A percentile compares a stretch with the other conserved stretches of the same genome.
Conservation (phyloP, 2,888 invertebrate genomes). For the Prosapia bicincta region DNA sequence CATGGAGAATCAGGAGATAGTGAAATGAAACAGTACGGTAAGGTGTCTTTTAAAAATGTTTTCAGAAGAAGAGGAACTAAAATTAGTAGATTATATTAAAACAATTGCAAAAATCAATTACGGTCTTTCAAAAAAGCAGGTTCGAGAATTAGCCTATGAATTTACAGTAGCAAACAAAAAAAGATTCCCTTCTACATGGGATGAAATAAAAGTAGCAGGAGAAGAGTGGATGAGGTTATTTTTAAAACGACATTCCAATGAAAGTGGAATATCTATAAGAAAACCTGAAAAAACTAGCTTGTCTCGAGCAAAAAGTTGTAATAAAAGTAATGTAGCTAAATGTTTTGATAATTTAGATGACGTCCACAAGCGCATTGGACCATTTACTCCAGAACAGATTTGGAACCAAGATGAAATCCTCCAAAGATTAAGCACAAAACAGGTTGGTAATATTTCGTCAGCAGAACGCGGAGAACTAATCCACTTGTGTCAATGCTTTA, state of each 20-base stretch:
- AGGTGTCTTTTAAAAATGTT: too few relatives aligned
- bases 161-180: slow-evolving; percentile 13
- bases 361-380: slow-evolving; percentile 22
- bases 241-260: neutral
- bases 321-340: slow-evolving; percentile 11
- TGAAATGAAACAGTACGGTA: too few relatives aligned
- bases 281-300: too few relatives aligned
- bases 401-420: slow-evolving; percentile 45
- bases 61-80: slow-evolving; percentile 13
- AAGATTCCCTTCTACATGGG: neutral
- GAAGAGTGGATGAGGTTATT: slow-evolving; percentile 18
- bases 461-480: slow-evolving; percentile 42
- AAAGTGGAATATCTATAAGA: neutral
- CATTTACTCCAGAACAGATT: slow-evolving; percentile 34
- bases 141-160: slow-evolving; percentile 14
- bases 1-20: too few relatives aligned
- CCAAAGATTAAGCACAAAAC: slow-evolving; percentile 44
- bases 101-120: slow-evolving; percentile 20
- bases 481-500: slow-evolving; percentile 32
- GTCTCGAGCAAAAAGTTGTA: neutral
- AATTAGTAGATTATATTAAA: slow-evolving; percentile 12
- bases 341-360: too few relatives aligned
- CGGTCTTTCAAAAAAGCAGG: slow-evolving; percentile 14
- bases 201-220: slow-evolving; percentile 10
- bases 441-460: slow-evolving; percentile 45